Evolutionary conservation across 2,113 vertebrate genomes (phyloP).

Genomic region (Donacobius atricapilla): DNA sequence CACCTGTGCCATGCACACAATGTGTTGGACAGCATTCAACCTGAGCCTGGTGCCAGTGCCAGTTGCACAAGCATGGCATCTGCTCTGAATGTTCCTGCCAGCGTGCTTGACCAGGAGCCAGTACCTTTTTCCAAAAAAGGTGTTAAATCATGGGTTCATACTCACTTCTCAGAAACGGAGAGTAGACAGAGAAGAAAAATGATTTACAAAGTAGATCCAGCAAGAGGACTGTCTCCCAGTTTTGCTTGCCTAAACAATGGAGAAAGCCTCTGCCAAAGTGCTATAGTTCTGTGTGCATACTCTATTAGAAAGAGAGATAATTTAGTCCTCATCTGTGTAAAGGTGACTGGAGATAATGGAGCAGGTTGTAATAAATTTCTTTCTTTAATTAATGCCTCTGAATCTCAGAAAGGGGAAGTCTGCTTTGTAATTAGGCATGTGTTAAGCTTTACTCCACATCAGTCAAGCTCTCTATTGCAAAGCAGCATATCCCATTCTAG

Average conservation of each 20-base stretch:
- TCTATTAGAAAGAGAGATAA: constrained; percentile 6
- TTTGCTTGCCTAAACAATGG: neutral
- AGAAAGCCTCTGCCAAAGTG: neutral
- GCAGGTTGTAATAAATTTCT: constrained; percentile 54
- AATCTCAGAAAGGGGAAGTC: constrained; percentile 16
- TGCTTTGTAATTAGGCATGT: constrained; percentile 38
- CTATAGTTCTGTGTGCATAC: neutral
- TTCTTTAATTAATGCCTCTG: constrained; percentile 53
- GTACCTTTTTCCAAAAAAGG: neutral
- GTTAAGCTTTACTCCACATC: constrained; percentile 1
- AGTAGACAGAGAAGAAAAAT: neutral
- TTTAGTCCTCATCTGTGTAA: constrained; percentile 43
- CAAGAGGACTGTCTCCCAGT: neutral
- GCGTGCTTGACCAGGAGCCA: neutral
- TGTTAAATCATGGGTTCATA: neutral
- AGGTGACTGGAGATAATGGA: constrained; percentile 64
- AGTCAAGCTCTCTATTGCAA: neutral
- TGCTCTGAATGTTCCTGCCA: constrained; percentile 19
- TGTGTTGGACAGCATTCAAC: neutral
- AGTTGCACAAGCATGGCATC: neutral
- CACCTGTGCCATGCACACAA: neutral
- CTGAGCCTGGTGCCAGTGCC: neutral
- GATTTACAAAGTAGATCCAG: neutral
- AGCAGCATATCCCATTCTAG: neutral
- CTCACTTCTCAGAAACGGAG: neutral